Evolutionary conservation across 2,797 vertebrate species (phyloP).

Genomic region (Channa striata): DNA sequence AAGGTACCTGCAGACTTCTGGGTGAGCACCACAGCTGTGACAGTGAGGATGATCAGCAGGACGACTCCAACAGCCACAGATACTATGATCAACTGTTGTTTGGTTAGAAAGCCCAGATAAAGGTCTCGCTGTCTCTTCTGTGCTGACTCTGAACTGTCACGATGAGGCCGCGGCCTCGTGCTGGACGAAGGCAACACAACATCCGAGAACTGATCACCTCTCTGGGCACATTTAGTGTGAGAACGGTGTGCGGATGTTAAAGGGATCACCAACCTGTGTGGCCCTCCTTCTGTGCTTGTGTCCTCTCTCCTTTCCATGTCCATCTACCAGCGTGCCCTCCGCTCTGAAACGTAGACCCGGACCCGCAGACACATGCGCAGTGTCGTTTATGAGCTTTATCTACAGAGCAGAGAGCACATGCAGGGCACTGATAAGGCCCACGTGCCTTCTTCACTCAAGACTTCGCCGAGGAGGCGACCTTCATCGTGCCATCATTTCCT

Average conservation of each 20-base stretch:
- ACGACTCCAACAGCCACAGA: conserved; percentile 52
- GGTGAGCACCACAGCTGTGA: conserved; percentile 56
- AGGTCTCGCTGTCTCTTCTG: conserved; percentile 23
- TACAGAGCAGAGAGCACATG: conserved; percentile 45
- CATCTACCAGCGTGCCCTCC: not conserved
- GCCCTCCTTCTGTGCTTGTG: not conserved
- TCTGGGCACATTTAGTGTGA: not conserved
- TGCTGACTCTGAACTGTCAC: not conserved
- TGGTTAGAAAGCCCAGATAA: conserved; percentile 56
- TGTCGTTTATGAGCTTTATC: conserved; percentile 37
- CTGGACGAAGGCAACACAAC: conserved; percentile 24
- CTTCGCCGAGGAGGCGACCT: too few species aligned
- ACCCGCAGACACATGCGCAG: not conserved
- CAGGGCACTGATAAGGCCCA: conserved; percentile 35
- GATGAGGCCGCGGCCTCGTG: not conserved
- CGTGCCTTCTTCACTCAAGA: not conserved
- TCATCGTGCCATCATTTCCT: too few species aligned
- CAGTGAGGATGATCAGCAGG: conserved; percentile 53
- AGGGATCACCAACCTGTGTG: conserved; percentile 25
- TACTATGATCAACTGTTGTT: conserved; percentile 52
- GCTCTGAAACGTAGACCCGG: not conserved
- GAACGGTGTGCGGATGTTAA: not conserved
- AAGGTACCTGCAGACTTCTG: conserved; percentile 8
- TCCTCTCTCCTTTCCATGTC: conserved; percentile 2
- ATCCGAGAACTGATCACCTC: not conserved